A percentile compares a stretch with the other conserved stretches of the same genome.
Conservation (phyloP, 1,140 invertebrate species). For the Antheraea mylitta region DNA sequence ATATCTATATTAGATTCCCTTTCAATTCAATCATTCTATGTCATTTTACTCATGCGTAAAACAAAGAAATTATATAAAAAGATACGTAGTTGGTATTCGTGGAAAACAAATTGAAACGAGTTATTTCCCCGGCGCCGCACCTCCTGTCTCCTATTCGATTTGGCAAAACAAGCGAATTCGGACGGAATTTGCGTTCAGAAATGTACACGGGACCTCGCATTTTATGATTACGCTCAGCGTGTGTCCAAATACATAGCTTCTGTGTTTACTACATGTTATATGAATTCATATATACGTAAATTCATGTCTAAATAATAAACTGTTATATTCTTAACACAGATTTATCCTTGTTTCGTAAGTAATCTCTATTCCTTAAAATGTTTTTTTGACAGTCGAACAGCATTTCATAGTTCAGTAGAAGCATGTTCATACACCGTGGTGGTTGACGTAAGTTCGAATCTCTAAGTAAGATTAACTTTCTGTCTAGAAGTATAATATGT, state of each 20-base stretch:
- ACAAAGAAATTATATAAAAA: not conserved
- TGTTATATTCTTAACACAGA: too few species aligned
- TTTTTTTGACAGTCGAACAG: too few species aligned
- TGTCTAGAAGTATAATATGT: too few species aligned
- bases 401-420: too few species aligned
- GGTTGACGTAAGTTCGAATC: too few species aligned
- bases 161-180: conserved; percentile 13
- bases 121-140: conserved; percentile 3
- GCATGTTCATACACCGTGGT: too few species aligned
- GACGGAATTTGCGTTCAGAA: conserved; percentile 13
- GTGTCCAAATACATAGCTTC: not conserved
- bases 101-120: conserved; percentile 13
- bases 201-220: not conserved
- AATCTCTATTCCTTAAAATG: too few species aligned
- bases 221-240: conserved; percentile 6
- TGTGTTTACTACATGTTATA: not conserved
- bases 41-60: not conserved
- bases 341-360: too few species aligned
- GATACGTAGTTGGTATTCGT: not conserved
- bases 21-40: not conserved
- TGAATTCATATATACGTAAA: not conserved
- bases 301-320: not conserved
- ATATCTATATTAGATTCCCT: not conserved
- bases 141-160: conserved; percentile 14
- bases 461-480: too few species aligned